phyloP scores from a whole-genome alignment of 2,113 vertebrate genomes.

The Tricholaema leucomelas region DNA sequence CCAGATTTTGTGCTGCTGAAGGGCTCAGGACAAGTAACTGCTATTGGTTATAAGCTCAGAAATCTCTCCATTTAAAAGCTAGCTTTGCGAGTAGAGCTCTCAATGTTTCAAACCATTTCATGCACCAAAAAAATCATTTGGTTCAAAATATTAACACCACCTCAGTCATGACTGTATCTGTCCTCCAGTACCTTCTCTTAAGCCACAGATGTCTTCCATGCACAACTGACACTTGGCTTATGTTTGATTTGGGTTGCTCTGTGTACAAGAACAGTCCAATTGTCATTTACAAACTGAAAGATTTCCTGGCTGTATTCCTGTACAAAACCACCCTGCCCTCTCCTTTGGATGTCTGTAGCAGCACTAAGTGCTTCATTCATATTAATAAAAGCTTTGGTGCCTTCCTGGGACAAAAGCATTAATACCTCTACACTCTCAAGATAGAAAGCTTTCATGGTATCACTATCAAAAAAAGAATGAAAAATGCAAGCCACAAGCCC shows the following conservation, averaged over 20 bases:
- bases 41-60: not conserved
- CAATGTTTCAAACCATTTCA: not conserved
- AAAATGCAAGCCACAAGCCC: not conserved
- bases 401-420: not conserved
- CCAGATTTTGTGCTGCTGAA: not conserved
- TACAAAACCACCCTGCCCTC: not conserved
- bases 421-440: not conserved
- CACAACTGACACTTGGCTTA: not conserved
- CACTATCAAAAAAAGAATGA: not conserved
- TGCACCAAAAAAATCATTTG: not conserved
- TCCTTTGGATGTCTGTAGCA: not conserved
- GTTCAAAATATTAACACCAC: not conserved
- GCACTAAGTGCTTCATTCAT: not conserved
- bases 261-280: not conserved
- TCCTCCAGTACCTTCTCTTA: not conserved
- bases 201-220: not conserved
- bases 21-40: not conserved
- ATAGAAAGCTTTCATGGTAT: not conserved
- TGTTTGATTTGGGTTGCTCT: not conserved
- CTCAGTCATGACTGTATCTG: not conserved
- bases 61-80: not conserved
- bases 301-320: not conserved
- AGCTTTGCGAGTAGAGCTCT: not conserved
- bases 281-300: not conserved
- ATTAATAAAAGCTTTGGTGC: not conserved